A percentile compares a stretch with the other conserved stretches of the same genome.
Conservation (phyloP, 2,113 vertebrate species). For the Protomyctophum bolini region DNA sequence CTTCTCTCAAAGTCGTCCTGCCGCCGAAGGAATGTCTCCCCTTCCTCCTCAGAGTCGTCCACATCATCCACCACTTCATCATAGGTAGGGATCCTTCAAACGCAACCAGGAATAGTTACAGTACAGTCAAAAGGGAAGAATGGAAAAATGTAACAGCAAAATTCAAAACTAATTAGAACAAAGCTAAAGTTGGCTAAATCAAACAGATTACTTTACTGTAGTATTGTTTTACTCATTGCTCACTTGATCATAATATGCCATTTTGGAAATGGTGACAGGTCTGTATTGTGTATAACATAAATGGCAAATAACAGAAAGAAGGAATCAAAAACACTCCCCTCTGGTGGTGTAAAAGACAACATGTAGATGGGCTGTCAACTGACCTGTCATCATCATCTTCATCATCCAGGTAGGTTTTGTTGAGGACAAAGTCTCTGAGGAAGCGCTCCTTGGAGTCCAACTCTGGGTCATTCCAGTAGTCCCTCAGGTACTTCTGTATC, state of each 20-base stretch:
- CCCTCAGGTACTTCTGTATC: constrained; percentile 81
- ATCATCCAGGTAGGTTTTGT: constrained; percentile 81
- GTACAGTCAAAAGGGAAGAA: not conserved
- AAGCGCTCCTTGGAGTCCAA: constrained; percentile 87
- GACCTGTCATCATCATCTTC: constrained; percentile 64
- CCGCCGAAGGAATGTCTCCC: constrained; percentile 83
- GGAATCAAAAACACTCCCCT: too few species aligned
- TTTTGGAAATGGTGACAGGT: too few species aligned
- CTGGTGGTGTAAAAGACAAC: not conserved
- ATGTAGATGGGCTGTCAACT: not conserved
- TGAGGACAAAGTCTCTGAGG: constrained; percentile 88
- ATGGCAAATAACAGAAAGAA: too few species aligned
- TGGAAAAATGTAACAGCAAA: too few species aligned
- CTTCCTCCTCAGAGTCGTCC: constrained; percentile 89
- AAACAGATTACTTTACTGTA: too few species aligned
- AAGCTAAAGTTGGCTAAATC: too few species aligned
- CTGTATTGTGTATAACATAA: too few species aligned
- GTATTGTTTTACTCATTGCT: too few species aligned
- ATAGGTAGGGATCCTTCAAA: constrained; percentile 73
- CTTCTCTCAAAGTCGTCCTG: constrained; percentile 90
- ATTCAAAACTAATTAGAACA: too few species aligned
- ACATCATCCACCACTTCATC: constrained; percentile 78
- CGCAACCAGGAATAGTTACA: not conserved
- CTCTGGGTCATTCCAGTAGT: constrained; percentile 87
- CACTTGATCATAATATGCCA: too few species aligned